Evolutionary conservation across 2,113 vertebrate genomes (phyloP), one percentile per base, ranked within the genome.

Genomic region (Gobio gobio): DNA sequence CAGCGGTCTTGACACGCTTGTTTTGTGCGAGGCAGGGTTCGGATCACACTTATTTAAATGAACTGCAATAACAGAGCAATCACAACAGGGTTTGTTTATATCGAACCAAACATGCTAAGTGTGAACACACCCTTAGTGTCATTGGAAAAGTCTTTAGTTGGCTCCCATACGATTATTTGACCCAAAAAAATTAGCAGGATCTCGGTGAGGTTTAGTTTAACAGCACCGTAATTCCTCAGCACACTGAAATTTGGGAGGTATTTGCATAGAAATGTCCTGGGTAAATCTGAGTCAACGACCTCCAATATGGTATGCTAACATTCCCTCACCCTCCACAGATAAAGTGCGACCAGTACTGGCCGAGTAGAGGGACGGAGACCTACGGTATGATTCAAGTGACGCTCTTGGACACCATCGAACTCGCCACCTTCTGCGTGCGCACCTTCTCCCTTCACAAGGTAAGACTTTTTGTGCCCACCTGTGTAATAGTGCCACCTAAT

Each of bases 291-390:
- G 45, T 29, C 24, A 33, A 13, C 0, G 4, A 14, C 40, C n/a
- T 40, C n/a, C 13, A 45, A 68, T 20, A 54, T n/a, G 14, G 43
- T 84, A 66, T 56, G 66, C 10, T 54, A 54, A 54, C 74, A 2
- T 61, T 54, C 12, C 3, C 33, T 85, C 66, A 9, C 51, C 45
- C 1, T 70, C 3, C 87, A 5, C 93, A 99, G 98, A 95, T 99
- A 24, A 99, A 99, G 43, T 99, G 98, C 90, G 98, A 99, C 91
- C 98, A 99, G 93, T 99, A 99, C 89, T 99, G 98, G 98, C 98
- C 98, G 0, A 95, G 95, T 86, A 95, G 98, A 18, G 97, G 96
- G 33, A 96, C 97, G 0, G 98, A 99, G 90, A 99, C 97, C 1
- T 99, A 99, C 0, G 98, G 98, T 0, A 98, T 99, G 96, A 98